Base-by-base conservation (phyloP, 2,888 invertebrate species). In the Brachyptera putata region DNA sequence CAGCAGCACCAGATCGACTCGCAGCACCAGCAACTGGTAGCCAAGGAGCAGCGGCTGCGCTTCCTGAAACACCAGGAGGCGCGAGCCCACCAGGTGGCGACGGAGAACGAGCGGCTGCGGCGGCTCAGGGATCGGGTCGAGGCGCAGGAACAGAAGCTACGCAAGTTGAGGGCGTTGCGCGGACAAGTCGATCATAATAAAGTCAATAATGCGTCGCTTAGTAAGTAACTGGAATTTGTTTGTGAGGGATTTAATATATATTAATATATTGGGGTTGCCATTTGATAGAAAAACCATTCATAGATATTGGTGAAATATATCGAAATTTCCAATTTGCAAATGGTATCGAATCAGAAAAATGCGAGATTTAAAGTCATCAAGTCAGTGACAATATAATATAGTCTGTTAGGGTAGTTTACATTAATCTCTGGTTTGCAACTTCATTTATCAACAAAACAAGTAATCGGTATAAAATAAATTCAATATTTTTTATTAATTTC, bases 1-100 rank as follows among this genome's bases (percentile, higher is more conserved):
- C 97, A 97, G 82, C 95, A 96, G 82, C 91, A 94, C 79, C 95
- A 96, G 84, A 95, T 96, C 75, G 95, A 95, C 82, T 88, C 91
- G 73, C 96, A 96, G 82, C 91, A 93, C 76, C 84, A 87, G 80
- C 83, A 92, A 79, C 84, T 95, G 73, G 89, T 91, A 71, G 93
- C 93, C 71, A 91, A 92, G 79, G 94, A 94, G 80, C 93, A 94
- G 79, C 83, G 94, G 71, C 82, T 95, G 76, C 86, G 95, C 74
- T 95, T 92, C 81, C 85, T 96, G 71, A 94, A 94, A 78, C 93
- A 94, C 76, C 93, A 95, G 76, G 95, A 95, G 77, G 87, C 87
- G 67, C 79, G 85, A 67, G 75, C 75, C 22, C 86, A 85, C 73
- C 85, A 84, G 67, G 83, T 61, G 25, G 64, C 64, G n/a, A 88